Percentiles rank a stretch among this genome's conserved stretches.
Evolutionary conservation across 2,113 vertebrate genomes (phyloP).

Genomic region (Regulus satrapa): DNA sequence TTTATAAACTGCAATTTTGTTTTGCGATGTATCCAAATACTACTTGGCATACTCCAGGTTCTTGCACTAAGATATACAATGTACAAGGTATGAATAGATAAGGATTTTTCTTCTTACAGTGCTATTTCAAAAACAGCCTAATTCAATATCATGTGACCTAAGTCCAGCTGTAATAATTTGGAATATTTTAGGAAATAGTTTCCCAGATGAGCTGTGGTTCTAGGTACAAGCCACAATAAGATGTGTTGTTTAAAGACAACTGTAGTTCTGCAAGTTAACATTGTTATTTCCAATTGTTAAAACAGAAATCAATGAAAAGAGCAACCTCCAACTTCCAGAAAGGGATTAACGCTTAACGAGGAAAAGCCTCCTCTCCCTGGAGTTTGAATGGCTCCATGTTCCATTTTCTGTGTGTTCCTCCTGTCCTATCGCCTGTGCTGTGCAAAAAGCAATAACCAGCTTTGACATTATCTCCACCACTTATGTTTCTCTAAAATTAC

Average conservation of each 20-base stretch:
- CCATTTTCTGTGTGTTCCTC: not conserved
- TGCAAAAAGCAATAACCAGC: slow-evolving; percentile 28
- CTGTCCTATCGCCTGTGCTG: not conserved
- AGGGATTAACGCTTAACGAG: not conserved
- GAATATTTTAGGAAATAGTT: not conserved
- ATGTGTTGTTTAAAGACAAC: fast-evolving
- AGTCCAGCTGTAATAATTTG: not conserved
- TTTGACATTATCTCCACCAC: slow-evolving; percentile 38
- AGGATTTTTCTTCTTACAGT: not conserved
- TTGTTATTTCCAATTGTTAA: not conserved
- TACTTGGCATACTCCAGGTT: not conserved
- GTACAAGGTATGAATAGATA: not conserved
- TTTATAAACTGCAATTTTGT: not conserved
- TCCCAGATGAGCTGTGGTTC: not conserved
- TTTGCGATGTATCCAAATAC: not conserved
- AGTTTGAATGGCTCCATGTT: not conserved
- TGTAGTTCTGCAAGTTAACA: not conserved
- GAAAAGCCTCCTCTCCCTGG: not conserved
- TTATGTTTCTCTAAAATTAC: slow-evolving; percentile 41
- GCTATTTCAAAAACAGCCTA: not conserved
- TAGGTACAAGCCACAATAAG: not conserved
- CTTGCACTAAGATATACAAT: not conserved
- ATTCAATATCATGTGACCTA: not conserved
- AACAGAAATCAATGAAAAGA: not conserved
- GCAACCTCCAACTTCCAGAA: not conserved